phyloP scores from a whole-genome alignment of 2,113 vertebrate genomes.

The Myocastor coypus region DNA sequence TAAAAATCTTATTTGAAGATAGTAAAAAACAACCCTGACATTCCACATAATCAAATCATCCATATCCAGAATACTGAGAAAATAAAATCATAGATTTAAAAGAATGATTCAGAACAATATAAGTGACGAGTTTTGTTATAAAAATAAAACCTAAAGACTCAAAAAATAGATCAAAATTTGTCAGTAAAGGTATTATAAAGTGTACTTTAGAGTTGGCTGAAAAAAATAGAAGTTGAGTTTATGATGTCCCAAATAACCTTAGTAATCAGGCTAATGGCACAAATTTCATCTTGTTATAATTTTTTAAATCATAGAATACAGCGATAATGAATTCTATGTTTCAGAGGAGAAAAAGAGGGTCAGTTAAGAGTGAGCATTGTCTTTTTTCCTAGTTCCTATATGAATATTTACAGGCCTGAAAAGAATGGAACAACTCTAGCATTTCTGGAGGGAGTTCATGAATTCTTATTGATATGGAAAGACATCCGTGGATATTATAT shows the following conservation, averaged over 20 bases:
- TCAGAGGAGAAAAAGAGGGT: not conserved
- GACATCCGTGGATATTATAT: not conserved
- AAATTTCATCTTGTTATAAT: not conserved
- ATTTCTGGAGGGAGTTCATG: not conserved
- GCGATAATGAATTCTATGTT: not conserved
- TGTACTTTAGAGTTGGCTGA: conserved; percentile 11
- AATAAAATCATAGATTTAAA: conserved; percentile 76
- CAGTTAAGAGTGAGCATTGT: not conserved
- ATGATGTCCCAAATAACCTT: not conserved
- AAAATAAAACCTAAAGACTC: conserved; percentile 63
- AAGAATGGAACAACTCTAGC: not conserved
- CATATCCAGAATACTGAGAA: conserved; percentile 67
- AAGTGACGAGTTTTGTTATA: conserved; percentile 52
- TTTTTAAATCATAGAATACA: conserved; percentile 32
- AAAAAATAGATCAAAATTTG: conserved; percentile 40
- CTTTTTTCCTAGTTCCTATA: not conserved
- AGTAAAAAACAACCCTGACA: conserved; percentile 73
- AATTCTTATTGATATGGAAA: not conserved
- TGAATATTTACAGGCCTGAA: not conserved
- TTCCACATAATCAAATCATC: conserved; percentile 76
- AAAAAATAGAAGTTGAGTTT: not conserved
- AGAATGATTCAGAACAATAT: conserved; percentile 68
- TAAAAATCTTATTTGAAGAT: conserved; percentile 77
- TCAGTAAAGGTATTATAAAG: conserved; percentile 49
- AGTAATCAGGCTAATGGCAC: not conserved